Evolutionary conservation across 2,113 vertebrate species (phyloP), one percentile per base, ranked within the genome.

Genomic region (Ovis canadensis): DNA sequence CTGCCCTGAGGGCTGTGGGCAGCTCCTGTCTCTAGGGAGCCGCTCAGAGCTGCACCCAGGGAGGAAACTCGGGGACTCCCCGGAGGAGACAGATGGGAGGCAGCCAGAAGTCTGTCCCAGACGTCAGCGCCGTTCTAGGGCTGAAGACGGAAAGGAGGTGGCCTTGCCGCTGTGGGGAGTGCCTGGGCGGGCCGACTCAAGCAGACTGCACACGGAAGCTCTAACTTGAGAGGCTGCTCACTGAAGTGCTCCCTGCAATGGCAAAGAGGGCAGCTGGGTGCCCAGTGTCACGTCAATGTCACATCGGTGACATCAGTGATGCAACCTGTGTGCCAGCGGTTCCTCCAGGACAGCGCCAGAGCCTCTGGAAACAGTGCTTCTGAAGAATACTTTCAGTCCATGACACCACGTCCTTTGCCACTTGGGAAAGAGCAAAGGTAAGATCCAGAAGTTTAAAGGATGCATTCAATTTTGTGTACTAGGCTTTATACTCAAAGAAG

Each of bases 121-220:
- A 7, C 0, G 2, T 33, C 48, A 1, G 19, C 2, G 0, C 19
- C 6, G 0, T 3, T 45, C 82, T 21, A 1, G 7, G 23, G 71
- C 82, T 14, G 64, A 12, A 74, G 45, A 43, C 19, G 40, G 59
- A 36, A 12, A 52, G 6, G 25, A 15, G 17, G 82, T 2, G 80
- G n/a, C 27, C 0, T 16, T 1, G 2, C 0, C 0, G 3, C 54
- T 19, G 82, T 1, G 31, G 54, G 13, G 3, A 67, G 86, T 3
- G 4, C 8, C 45, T 0, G 36, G 48, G 81, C 0, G 0, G 5
- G 62, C 0, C 0, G 27, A 31, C 21, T 6, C 4, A 2, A 27
- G 57, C 19, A 23, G 16, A 1, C 1, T 2, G 21, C 4, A 2
- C 1, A 0, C 0, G 3, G n/a, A 36, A 14, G 43, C n/a, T 50